These are phyloP conservation scores for Telenomus remus DNA, from an alignment of 1,140 invertebrate genomes.

Conservation along the genomic window DNA sequence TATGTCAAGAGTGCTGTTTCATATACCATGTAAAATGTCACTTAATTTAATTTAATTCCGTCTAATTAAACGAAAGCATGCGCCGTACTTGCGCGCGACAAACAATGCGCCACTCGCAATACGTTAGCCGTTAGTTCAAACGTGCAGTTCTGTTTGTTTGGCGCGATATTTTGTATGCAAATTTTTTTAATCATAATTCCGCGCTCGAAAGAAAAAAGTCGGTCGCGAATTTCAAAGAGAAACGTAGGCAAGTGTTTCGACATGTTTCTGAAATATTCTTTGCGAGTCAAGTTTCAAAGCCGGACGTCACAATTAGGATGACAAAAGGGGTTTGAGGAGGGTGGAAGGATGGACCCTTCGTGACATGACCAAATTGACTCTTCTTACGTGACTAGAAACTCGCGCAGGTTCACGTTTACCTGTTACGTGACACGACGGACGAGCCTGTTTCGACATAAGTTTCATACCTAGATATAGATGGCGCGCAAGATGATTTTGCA, in stretches of 20 bases:
- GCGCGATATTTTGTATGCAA: too few species aligned
- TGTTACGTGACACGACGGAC: conserved; percentile 66
- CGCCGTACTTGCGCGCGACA: not conserved
- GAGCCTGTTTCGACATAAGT: conserved; percentile 11
- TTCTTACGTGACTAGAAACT: conserved; percentile 68
- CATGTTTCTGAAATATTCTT: too few species aligned
- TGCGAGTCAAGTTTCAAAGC: too few species aligned
- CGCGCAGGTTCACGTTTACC: conserved; percentile 67
- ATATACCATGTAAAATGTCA: conserved; percentile 39
- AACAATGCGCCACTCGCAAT: conserved; percentile 26
- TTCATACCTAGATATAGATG: conserved; percentile 47
- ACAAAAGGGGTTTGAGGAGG: conserved; percentile 3
- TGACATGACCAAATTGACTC: conserved; percentile 58
- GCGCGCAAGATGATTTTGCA: conserved; percentile 53
- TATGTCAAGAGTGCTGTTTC: conserved; percentile 23
- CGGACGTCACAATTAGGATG: not conserved
- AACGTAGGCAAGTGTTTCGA: too few species aligned
- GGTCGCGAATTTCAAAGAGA: too few species aligned
- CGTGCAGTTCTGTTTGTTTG: conserved; percentile 14
- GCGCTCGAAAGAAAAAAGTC: too few species aligned
- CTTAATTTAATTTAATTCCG: conserved; percentile 49
- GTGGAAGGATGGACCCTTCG: conserved; percentile 56
- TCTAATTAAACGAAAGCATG: conserved; percentile 36
- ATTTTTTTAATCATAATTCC: too few species aligned
- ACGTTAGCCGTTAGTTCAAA: conserved; percentile 12